Evolutionary conservation across 2,888 invertebrate genomes (phyloP).

Genomic region (Scaptomyza reducta): DNA sequence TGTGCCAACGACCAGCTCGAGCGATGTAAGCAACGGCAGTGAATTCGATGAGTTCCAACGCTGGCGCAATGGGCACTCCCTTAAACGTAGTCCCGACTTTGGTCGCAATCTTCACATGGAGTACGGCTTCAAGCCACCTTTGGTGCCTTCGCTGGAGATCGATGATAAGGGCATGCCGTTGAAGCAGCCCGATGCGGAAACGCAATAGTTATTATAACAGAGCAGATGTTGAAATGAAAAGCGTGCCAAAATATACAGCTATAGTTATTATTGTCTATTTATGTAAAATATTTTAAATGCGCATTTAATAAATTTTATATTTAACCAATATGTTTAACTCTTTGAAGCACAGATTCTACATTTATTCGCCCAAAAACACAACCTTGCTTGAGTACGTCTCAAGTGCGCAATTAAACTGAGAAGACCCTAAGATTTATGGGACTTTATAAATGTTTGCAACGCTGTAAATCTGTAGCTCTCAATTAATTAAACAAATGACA

Average conservation of each 20-base stretch:
- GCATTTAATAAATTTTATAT: conserved; percentile 58
- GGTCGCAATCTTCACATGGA: conserved; percentile 90
- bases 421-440: neutral
- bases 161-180: conserved; percentile 89
- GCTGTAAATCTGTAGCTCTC: conserved; percentile 19
- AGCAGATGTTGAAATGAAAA: conserved; percentile 28
- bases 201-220: conserved; percentile 22
- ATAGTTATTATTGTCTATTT: conserved; percentile 64
- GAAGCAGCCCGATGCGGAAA: conserved; percentile 54
- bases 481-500: conserved; percentile 61
- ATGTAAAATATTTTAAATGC: conserved; percentile 55
- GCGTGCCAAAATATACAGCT: conserved; percentile 73
- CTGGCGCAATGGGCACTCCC: conserved; percentile 85
- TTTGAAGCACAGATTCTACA: no score
- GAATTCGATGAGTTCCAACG: conserved; percentile 79
- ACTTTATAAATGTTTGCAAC: conserved; percentile 15
- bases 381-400: no score
- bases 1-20: conserved; percentile 53
- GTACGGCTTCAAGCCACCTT: conserved; percentile 92
- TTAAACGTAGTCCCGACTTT: conserved; percentile 85
- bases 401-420: no score
- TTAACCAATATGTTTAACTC: conserved; percentile 7
- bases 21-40: conserved; percentile 39
- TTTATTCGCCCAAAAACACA: no score
- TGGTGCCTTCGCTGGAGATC: conserved; percentile 92